These are phyloP conservation scores for Cephalopterus ornatus DNA, from an alignment of 2,113 vertebrate species.

Conservation along the genomic window DNA sequence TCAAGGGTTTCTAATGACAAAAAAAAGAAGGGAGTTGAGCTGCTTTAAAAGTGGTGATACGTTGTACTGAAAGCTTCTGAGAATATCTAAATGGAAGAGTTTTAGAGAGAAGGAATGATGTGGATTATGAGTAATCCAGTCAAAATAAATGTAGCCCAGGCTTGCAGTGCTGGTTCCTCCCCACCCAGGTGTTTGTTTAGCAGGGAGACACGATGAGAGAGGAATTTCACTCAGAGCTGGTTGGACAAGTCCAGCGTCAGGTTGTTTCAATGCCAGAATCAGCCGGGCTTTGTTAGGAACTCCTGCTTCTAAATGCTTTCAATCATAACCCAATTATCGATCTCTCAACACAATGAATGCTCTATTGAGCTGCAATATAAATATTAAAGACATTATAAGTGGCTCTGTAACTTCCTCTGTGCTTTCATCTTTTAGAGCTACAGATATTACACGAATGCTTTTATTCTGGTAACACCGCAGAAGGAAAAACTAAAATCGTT, in stretches of 20 bases:
- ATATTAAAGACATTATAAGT: not conserved
- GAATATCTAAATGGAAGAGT: conserved; percentile 21
- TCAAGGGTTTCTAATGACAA: too few relatives aligned
- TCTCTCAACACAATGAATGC: conserved; percentile 9
- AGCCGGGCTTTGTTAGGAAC: conserved; percentile 26
- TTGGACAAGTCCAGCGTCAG: conserved; percentile 42
- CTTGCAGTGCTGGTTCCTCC: conserved; percentile 64
- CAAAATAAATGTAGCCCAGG: conserved; percentile 64
- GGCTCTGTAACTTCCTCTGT: conserved; percentile 5
- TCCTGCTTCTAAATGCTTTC: conserved; percentile 27
- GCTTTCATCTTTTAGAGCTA: conserved; percentile 25
- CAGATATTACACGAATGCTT: not conserved
- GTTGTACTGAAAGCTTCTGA: conserved; percentile 16
- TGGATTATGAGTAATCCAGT: conserved; percentile 67
- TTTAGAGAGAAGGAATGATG: conserved; percentile 47
- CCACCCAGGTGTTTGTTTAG: conserved; percentile 72
- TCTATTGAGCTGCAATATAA: not conserved
- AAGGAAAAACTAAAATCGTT: not conserved
- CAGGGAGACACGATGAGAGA: conserved; percentile 64
- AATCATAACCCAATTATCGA: conserved; percentile 12
- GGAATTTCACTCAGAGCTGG: conserved; percentile 56
- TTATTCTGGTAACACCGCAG: not conserved
- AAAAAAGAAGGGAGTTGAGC: too few relatives aligned
- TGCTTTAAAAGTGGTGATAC: not conserved
- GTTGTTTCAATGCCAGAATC: conserved; percentile 29